These are phyloP conservation scores for Nephrotoma flavescens DNA, from an alignment of 2,888 invertebrate genomes.

Conservation along the genomic window DNA sequence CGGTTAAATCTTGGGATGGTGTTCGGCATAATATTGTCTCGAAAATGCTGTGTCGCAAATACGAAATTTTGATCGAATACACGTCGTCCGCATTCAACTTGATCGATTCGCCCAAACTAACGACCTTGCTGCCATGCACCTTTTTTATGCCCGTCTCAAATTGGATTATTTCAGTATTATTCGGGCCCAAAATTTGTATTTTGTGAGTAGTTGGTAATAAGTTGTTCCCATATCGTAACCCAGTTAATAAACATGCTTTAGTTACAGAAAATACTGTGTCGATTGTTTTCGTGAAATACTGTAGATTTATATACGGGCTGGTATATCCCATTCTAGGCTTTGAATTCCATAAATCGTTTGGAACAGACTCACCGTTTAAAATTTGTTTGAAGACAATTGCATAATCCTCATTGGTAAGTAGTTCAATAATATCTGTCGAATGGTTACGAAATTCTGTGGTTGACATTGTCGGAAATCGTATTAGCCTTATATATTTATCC, in stretches of 20 bases:
- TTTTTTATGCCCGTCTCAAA: neutral
- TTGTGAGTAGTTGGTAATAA: neutral
- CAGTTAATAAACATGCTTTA: neutral
- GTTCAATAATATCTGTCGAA: neutral
- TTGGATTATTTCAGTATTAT: neutral
- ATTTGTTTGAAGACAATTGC: neutral
- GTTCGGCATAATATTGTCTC: neutral
- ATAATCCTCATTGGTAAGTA: neutral
- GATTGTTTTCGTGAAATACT: neutral
- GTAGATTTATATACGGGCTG: neutral
- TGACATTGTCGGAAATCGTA: neutral
- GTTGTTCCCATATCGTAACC: neutral
- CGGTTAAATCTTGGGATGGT: neutral
- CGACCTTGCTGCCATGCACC: neutral
- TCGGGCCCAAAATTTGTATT: neutral
- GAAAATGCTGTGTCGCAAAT: neutral
- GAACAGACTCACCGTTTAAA: neutral
- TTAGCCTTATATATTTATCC: neutral
- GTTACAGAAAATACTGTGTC: neutral
- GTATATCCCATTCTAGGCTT: neutral
- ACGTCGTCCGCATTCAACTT: neutral
- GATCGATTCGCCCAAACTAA: neutral
- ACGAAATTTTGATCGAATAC: neutral
- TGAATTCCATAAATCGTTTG: neutral
- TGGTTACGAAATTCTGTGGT: neutral